Evolutionary conservation across 2,797 vertebrate species (phyloP), one percentile per base, ranked within the genome.

Genomic region (Gallinago nigripennis): DNA sequence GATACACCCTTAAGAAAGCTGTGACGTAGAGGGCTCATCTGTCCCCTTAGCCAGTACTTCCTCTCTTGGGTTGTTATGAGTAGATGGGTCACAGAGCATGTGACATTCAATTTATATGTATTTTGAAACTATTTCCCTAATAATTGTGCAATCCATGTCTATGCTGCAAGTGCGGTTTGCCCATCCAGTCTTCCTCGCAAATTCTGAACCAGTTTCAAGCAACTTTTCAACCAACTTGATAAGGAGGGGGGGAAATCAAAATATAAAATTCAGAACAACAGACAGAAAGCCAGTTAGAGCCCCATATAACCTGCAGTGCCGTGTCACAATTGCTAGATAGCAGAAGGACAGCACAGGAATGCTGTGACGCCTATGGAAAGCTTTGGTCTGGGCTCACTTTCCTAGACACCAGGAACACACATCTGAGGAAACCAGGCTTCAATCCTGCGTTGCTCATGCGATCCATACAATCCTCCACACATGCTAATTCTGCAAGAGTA

Each of bases 21-120:
- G 4, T 41, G n/a, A 13, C 39, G 25, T 3, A 43, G 56, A 43
- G 11, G 8, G 30, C 16, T 57, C 0, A 0, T 24, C 9, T 9
- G 17, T 15, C 8, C 39, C n/a, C 30, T 46, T 50, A 31, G 14
- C 30, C 61, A 86, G 12, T 15, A 25, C 45, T 71, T 41, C 56
- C n/a, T 37, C 16, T 51, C 51, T 41, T 61, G 16, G 13, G 14
- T 11, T 2, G 0, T 16, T n/a, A 3, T 2, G 5, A 58, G 20
- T 11, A 51, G 45, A 16, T 16, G 53, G 24, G 11, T 21, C 80
- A 83, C 11, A 79, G 15, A 92, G n/a, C 24, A 23, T 2, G 8
- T 41, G 33, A 76, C 9, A 16, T 21, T 54, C 4, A 12, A 19
- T 35, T 43, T 60, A 31, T 4, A 19, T 2, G 17, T 35, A 12